Evolutionary conservation across 2,797 vertebrate genomes (phyloP).

Genomic region (Lacerta viridis): DNA sequence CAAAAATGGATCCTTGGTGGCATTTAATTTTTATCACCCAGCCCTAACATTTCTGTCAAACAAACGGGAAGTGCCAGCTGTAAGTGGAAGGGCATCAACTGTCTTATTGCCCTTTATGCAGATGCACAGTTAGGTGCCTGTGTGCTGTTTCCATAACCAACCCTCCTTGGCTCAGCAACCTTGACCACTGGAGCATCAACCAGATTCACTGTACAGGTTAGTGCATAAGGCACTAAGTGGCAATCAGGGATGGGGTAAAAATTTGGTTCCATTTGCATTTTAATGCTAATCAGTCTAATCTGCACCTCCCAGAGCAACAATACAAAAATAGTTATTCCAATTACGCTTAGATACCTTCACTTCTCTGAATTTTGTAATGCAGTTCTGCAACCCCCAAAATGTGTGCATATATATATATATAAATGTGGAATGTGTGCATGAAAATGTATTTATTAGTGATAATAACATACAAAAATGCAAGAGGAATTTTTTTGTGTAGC

Average conservation of each 20-base stretch:
- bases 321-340: too few relatives aligned
- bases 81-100: neutral
- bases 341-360: too few relatives aligned
- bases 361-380: too few relatives aligned
- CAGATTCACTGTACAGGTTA: neutral
- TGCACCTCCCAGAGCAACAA: too few relatives aligned
- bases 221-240: neutral
- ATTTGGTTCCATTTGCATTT: neutral
- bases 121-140: neutral
- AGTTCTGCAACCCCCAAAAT: too few relatives aligned
- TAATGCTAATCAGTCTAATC: too few relatives aligned
- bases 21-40: neutral
- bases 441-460: too few relatives aligned
- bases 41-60: neutral
- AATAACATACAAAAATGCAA: too few relatives aligned
- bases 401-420: too few relatives aligned
- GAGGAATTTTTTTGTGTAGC: too few relatives aligned
- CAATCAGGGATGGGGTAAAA: neutral
- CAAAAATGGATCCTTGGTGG: neutral
- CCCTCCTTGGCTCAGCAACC: too few relatives aligned
- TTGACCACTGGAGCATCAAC: neutral
- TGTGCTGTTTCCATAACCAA: neutral
- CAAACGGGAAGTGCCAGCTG: neutral
- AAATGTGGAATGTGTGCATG: too few relatives aligned
- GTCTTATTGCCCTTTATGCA: neutral